A percentile compares a stretch with the other conserved stretches of the same genome.
Conservation (phyloP, 2,113 vertebrate species). For the Alexandromys fortis region DNA sequence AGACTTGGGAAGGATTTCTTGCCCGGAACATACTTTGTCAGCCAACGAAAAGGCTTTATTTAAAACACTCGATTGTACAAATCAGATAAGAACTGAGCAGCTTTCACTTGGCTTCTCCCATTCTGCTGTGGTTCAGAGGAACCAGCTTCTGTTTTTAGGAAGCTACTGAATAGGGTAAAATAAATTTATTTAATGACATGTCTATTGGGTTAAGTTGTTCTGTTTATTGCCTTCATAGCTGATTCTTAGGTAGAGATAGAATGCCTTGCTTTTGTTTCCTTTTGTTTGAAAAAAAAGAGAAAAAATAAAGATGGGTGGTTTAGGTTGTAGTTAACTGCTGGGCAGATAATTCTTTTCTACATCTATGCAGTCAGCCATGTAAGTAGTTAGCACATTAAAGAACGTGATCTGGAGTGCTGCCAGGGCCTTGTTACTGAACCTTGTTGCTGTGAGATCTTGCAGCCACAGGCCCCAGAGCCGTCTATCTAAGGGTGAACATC, state of each 20-base stretch:
- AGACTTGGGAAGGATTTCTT: conserved; percentile 19
- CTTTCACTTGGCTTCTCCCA: not conserved
- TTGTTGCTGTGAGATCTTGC: conserved; percentile 48
- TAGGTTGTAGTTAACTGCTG: conserved; percentile 28
- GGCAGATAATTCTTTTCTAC: not conserved
- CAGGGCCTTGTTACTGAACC: conserved; percentile 43
- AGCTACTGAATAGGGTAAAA: not conserved
- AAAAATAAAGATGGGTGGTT: not conserved
- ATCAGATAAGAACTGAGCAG: not conserved
- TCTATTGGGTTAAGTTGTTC: not conserved
- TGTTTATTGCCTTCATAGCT: not conserved
- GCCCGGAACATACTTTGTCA: not conserved
- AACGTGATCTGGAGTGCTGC: not conserved
- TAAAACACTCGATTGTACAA: not conserved
- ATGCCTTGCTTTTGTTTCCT: conserved; percentile 2
- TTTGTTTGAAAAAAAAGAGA: not conserved
- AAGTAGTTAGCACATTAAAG: conserved; percentile 49
- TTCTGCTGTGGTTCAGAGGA: not conserved
- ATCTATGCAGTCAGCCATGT: not conserved
- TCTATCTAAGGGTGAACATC: conserved; percentile 60
- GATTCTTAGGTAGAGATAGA: not conserved
- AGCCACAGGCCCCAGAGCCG: not conserved
- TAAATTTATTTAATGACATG: not conserved
- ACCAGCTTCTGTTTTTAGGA: too few species aligned
- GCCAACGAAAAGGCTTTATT: conserved; percentile 7